Evolutionary conservation across 2,113 vertebrate genomes (phyloP).

Genomic region (Clarias batrachus): DNA sequence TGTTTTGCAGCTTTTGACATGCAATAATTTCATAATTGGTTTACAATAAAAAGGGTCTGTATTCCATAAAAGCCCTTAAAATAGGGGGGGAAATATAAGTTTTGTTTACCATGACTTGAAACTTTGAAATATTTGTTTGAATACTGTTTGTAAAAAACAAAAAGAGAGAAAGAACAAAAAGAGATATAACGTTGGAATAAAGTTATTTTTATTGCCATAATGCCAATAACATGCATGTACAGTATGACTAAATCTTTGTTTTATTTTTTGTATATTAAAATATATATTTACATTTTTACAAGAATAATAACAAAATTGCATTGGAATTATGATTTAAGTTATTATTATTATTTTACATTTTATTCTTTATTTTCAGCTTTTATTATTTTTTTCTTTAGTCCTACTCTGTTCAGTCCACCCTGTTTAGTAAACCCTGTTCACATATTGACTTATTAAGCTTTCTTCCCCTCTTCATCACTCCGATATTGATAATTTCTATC

Average conservation of each 20-base stretch:
- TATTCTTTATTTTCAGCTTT: neutral
- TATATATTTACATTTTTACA: neutral
- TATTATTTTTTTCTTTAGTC: neutral
- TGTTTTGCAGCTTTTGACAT: neutral
- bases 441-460: slow-evolving; percentile 45
- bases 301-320: neutral
- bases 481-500: slow-evolving; percentile 67
- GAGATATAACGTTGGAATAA: neutral
- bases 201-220: neutral
- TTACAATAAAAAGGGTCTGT: too few relatives aligned
- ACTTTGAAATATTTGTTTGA: neutral
- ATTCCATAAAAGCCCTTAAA: too few relatives aligned
- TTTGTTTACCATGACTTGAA: neutral
- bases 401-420: neutral
- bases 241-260: too few relatives aligned
- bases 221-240: too few relatives aligned
- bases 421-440: neutral
- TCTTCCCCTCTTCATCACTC: slow-evolving; percentile 50
- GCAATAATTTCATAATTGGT: neutral
- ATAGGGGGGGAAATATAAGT: too few relatives aligned
- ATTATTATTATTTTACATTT: neutral
- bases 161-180: neutral
- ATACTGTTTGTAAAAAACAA: neutral
- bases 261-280: neutral
- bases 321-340: too few relatives aligned